phyloP scores from a whole-genome alignment of 2,113 vertebrate species.

The Naja naja region DNA sequence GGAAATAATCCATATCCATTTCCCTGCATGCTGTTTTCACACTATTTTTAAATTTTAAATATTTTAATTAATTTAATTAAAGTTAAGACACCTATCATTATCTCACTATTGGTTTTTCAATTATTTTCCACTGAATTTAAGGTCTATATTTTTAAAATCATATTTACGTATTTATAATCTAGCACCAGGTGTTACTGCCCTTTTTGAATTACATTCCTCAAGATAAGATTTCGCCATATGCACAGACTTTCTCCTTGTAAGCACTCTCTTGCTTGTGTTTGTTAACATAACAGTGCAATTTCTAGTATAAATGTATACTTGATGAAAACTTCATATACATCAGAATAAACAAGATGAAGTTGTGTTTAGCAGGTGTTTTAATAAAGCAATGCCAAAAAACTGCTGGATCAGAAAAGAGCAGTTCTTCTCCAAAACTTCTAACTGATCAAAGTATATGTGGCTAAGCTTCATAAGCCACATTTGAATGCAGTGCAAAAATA shows the following conservation, averaged over 20 bases:
- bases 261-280: not conserved
- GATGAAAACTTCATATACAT: not conserved
- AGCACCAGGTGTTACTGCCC: not conserved
- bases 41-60: not conserved
- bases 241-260: not conserved
- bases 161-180: not conserved
- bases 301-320: not conserved
- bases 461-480: slow-evolving; percentile 17
- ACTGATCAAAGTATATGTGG: slow-evolving; percentile 13
- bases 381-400: slow-evolving; percentile 20
- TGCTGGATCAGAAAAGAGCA: slow-evolving; percentile 17
- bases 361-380: slow-evolving; percentile 22
- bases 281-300: not conserved
- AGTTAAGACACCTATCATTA: not conserved
- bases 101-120: not conserved
- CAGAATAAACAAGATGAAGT: not conserved
- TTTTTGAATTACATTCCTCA: not conserved
- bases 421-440: slow-evolving; percentile 32
- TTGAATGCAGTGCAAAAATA: not conserved
- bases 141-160: not conserved
- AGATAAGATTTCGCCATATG: not conserved
- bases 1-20: not conserved
- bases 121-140: not conserved
- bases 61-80: not conserved
- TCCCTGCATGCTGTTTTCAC: not conserved